Conservation (phyloP, 2,797 vertebrate species). For the Sebastes paucispinis region DNA sequence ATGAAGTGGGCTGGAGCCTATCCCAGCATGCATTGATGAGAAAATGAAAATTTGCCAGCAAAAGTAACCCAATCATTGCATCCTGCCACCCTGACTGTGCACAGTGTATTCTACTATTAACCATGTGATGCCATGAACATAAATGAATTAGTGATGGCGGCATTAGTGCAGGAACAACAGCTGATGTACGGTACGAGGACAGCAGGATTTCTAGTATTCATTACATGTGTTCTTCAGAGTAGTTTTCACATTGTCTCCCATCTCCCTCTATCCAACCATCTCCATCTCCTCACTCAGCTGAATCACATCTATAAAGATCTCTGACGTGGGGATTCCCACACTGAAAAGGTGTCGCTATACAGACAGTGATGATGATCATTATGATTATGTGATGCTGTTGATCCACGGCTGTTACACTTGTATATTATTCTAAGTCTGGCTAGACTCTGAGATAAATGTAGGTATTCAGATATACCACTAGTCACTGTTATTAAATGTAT, state of each 20-base stretch:
- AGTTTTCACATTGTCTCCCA: neutral
- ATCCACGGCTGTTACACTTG: neutral
- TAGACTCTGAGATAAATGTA: neutral
- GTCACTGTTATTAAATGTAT: neutral
- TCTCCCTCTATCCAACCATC: neutral
- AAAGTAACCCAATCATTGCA: neutral
- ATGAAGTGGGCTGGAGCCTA: neutral
- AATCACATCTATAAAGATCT: constrained; percentile 24
- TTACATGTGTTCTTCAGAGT: neutral
- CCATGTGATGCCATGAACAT: neutral
- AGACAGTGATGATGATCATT: constrained; percentile 26
- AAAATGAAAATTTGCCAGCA: neutral
- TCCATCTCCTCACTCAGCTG: constrained; percentile 2
- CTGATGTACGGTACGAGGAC: neutral
- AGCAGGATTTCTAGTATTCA: neutral
- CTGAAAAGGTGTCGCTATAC: constrained; percentile 1
- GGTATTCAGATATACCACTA: neutral
- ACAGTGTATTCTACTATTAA: neutral
- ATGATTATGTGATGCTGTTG: neutral
- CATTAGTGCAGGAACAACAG: neutral
- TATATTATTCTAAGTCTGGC: constrained; percentile 19
- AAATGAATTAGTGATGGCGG: neutral
- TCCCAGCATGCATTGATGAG: neutral
- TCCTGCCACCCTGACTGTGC: neutral
- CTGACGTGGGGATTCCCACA: constrained; percentile 55